Evolutionary conservation across 92 coral and sea anemone species (phyloP), one percentile per base, ranked within the genome.

Genomic region (Epizoanthus ramosus): DNA sequence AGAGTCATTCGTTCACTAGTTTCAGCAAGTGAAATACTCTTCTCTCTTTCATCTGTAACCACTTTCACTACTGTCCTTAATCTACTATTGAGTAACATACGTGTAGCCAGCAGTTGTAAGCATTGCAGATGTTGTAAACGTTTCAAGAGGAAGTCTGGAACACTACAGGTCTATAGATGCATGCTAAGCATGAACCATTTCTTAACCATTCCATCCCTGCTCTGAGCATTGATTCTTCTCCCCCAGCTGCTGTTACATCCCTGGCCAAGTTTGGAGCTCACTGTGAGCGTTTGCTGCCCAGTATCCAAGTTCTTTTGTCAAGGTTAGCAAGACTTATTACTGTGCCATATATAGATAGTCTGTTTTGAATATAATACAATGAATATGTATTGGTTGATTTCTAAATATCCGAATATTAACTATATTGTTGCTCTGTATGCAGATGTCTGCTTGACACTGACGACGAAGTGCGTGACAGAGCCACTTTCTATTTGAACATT

Each of bases 261-360:
- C 83, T 95, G 73, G 98, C 98, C 60, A 95, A 95, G 87, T 95
- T 95, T 91, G 98, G 98, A 57, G 98, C 98, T 57, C 98, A 95
- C 75, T 93, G 98, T 65, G 98, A 95, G 79, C 76, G 87, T 54
- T 84, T 95, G 79, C 82, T 95, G 23, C 92, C 98, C 50, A 95
- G 98, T 80, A 95, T 95, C 74, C 88, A 93, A 75, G 92, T 95
- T 57, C 93, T 95, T 16, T 90, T 95, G 25, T 92, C 98, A 39
- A 94, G 98, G 98, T 95, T 69, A 3, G 90, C 45, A 21, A 35
- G 60, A 13, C 43, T 21, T 22, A 12, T 33, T 22, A 37, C 63
- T 5, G 19, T 31, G 2, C 17, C 22, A 19, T 50, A 35, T 18
- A 8, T 39, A 9, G 0, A 18, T 35, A 17, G 33, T 69, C 47